Evolutionary conservation across 2,797 vertebrate species (phyloP).

Genomic region (Sebastes vulpes): DNA sequence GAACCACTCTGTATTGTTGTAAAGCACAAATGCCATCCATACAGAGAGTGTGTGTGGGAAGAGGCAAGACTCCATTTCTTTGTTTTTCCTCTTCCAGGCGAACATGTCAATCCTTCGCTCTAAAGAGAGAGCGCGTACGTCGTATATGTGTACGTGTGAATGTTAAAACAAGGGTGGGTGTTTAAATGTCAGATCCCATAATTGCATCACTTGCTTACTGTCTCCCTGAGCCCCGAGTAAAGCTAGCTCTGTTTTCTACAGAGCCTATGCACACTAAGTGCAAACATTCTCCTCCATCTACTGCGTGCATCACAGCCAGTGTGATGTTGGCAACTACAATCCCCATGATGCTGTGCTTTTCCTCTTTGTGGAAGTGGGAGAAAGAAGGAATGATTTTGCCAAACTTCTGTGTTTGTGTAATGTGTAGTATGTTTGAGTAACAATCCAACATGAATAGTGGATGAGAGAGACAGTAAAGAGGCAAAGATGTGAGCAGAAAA

Average conservation of each 20-base stretch:
- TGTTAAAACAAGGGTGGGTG: conserved; percentile 59
- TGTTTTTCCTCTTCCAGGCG: conserved; percentile 51
- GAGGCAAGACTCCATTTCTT: conserved; percentile 52
- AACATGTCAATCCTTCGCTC: conserved; percentile 57
- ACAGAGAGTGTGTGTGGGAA: conserved; percentile 58
- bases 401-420: not conserved
- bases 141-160: conserved; percentile 31
- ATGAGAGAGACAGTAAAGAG: not conserved
- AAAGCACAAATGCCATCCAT: conserved; percentile 53
- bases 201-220: conserved; percentile 67
- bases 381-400: not conserved
- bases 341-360: conserved; percentile 6
- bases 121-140: conserved; percentile 20
- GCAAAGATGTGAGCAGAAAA: not conserved
- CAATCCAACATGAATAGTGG: not conserved
- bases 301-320: conserved; percentile 6
- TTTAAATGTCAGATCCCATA: conserved; percentile 73
- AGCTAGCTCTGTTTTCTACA: conserved; percentile 33
- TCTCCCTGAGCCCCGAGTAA: conserved; percentile 38
- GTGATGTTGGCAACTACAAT: conserved; percentile 6
- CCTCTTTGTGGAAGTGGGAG: not conserved
- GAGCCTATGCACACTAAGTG: conserved; percentile 39
- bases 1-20: conserved; percentile 55
- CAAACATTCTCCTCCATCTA: conserved; percentile 21
- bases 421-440: not conserved